Conservation (phyloP, 2,113 vertebrate species). For the Copsychus sechellarum region DNA sequence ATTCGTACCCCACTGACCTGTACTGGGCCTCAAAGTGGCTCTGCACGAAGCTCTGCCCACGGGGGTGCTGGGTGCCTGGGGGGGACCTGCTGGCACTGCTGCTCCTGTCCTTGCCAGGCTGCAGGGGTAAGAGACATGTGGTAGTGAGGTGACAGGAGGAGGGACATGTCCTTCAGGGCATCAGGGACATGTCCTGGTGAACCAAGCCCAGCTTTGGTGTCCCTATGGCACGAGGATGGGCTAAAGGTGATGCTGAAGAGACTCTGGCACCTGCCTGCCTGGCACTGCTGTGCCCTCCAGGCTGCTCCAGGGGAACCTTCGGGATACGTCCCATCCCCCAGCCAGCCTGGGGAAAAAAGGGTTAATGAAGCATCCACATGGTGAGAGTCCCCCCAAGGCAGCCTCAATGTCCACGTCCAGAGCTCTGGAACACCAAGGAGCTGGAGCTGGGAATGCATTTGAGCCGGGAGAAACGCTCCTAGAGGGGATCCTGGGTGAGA, state of each 20-base stretch:
- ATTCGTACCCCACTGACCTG: conserved; percentile 72
- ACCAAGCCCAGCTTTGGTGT: background rate
- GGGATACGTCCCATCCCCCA: background rate
- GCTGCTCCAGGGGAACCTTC: background rate
- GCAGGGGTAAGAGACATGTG: conserved; percentile 51
- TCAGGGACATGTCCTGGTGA: rapidly evolving
- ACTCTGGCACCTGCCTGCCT: background rate
- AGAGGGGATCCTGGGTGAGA: background rate
- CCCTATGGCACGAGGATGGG: rapidly evolving
- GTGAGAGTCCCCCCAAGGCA: background rate
- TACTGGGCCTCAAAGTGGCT: conserved; percentile 96
- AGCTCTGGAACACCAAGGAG: background rate
- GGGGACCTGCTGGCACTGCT: conserved; percentile 25
- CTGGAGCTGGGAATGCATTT: background rate
- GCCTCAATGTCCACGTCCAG: rapidly evolving
- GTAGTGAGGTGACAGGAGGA: background rate
- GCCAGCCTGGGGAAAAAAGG: background rate
- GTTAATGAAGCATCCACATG: background rate
- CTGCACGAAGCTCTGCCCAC: conserved; percentile 89
- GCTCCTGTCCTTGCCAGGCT: conserved; percentile 56
- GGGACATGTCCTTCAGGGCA: background rate
- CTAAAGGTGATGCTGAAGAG: background rate
- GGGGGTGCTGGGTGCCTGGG: conserved; percentile 29
- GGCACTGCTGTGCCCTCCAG: background rate
- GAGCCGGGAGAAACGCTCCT: rapidly evolving